phyloP scores from a whole-genome alignment of 2,797 vertebrate species.

The Urocyon cinereoargenteus region DNA sequence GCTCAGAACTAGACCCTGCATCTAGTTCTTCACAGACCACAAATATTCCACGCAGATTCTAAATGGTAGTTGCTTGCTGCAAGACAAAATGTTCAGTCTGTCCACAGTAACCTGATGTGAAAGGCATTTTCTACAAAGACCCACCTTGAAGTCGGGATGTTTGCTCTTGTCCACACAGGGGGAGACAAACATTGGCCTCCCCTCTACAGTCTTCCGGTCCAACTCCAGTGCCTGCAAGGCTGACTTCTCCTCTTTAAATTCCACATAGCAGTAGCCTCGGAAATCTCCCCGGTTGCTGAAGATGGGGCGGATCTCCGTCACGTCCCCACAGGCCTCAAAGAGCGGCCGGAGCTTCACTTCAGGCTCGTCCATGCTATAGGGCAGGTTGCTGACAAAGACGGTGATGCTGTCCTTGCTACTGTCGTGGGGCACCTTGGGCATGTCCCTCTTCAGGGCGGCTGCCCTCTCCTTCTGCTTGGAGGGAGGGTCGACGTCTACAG shows the following conservation, averaged over 20 bases:
- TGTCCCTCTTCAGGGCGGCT: constrained; percentile 79
- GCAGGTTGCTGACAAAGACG: constrained; percentile 97
- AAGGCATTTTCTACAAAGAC: neutral
- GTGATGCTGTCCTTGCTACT: constrained; percentile 92
- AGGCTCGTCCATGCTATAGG: constrained; percentile 93
- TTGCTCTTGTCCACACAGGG: constrained; percentile 98
- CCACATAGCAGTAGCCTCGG: constrained; percentile 96
- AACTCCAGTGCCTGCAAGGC: constrained; percentile 92
- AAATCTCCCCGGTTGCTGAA: constrained; percentile 93
- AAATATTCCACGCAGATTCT: rapidly evolving
- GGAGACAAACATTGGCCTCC: constrained; percentile 98
- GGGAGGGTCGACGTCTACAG: constrained; percentile 69
- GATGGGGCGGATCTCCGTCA: constrained; percentile 92
- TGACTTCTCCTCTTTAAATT: constrained; percentile 91
- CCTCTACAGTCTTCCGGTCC: constrained; percentile 93
- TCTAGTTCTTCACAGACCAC: neutral
- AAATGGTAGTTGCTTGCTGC: rapidly evolving
- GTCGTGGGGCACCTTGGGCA: constrained; percentile 88
- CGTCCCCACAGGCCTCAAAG: constrained; percentile 93
- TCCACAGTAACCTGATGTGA: neutral
- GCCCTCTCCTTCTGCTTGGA: constrained; percentile 87
- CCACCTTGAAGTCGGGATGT: constrained; percentile 97
- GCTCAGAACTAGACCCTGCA: neutral
- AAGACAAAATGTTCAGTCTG: neutral
- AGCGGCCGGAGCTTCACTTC: constrained; percentile 90